A percentile compares a stretch with the other conserved stretches of the same genome.
Evolutionary conservation across 2,888 invertebrate species (phyloP).

Genomic region (Sinelater perroti): DNA sequence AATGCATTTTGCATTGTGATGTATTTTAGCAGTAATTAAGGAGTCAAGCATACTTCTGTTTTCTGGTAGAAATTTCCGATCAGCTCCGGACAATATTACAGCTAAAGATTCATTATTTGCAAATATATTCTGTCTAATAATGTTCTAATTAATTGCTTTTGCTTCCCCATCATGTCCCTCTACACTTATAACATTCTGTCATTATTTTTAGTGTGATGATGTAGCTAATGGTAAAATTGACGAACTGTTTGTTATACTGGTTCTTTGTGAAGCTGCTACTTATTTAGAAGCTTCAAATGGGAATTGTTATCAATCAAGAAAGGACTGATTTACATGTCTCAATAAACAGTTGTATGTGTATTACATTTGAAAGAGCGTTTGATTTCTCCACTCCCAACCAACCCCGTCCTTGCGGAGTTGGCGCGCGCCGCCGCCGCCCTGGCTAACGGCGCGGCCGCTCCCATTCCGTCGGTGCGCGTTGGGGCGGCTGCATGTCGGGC

Average conservation of each 20-base stretch:
- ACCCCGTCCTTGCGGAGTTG: constrained; percentile 39
- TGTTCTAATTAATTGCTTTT: constrained; percentile 52
- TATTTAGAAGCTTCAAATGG: constrained; percentile 47
- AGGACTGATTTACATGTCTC: constrained; percentile 67
- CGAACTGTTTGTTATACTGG: constrained; percentile 40
- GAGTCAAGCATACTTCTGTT: constrained; percentile 60
- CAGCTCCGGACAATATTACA: constrained; percentile 55
- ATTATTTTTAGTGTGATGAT: constrained; percentile 58
- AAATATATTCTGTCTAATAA: constrained; percentile 47
- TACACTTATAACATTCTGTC: constrained; percentile 50
- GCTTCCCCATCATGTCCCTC: constrained; percentile 54
- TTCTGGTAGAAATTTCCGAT: constrained; percentile 47
- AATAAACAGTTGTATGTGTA: constrained; percentile 74
- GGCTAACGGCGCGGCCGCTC: constrained; percentile 63
- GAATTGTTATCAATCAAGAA: constrained; percentile 56
- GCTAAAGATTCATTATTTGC: constrained; percentile 58
- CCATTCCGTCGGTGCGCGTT: constrained; percentile 67
- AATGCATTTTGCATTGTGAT: constrained; percentile 78
- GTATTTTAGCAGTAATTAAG: constrained; percentile 65
- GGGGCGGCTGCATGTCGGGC: constrained; percentile 60
- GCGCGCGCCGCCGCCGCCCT: constrained; percentile 61
- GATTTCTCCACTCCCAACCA: constrained; percentile 39
- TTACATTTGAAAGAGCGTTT: constrained; percentile 62
- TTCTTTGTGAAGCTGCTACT: constrained; percentile 45
- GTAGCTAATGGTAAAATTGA: constrained; percentile 56